Percentiles rank a stretch among this genome's conserved stretches.
phyloP scores from a whole-genome alignment of 1,140 invertebrate genomes.

The Littorina saxatilis region DNA sequence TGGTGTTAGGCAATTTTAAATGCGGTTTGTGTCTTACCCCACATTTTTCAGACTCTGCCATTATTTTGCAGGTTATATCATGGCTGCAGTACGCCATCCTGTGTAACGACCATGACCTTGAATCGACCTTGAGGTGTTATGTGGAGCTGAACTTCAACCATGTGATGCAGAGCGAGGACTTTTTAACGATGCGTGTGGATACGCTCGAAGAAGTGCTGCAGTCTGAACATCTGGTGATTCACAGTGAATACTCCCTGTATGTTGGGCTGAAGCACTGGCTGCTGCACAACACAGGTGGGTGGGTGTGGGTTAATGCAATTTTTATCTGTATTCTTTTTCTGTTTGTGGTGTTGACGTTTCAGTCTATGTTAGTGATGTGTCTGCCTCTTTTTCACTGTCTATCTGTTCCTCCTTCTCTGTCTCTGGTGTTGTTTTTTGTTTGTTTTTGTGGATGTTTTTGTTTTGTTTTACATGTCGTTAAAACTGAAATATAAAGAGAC shows the following conservation, averaged over 20 bases:
- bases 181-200: slow-evolving; percentile 88
- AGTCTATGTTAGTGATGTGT: too few species aligned
- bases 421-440: too few species aligned
- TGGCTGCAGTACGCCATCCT: slow-evolving; percentile 93
- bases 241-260: slow-evolving; percentile 91
- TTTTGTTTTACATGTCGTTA: too few species aligned
- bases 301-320: too few species aligned
- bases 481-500: too few species aligned
- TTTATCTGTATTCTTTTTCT: neutral
- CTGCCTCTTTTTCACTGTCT: too few species aligned
- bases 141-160: slow-evolving; percentile 94
- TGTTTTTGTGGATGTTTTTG: too few species aligned
- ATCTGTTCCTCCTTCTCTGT: too few species aligned
- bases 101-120: slow-evolving; percentile 87
- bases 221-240: slow-evolving; percentile 91
- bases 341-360: neutral
- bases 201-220: slow-evolving; percentile 86
- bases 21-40: too few species aligned
- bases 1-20: too few species aligned
- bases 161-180: slow-evolving; percentile 87
- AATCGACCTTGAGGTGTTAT: slow-evolving; percentile 87
- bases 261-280: slow-evolving; percentile 81
- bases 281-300: slow-evolving; percentile 48
- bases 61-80: slow-evolving; percentile 83
- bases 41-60: too few species aligned